Base-by-base conservation (phyloP, 2,888 invertebrate genomes). In the Linyphia triangularis region DNA sequence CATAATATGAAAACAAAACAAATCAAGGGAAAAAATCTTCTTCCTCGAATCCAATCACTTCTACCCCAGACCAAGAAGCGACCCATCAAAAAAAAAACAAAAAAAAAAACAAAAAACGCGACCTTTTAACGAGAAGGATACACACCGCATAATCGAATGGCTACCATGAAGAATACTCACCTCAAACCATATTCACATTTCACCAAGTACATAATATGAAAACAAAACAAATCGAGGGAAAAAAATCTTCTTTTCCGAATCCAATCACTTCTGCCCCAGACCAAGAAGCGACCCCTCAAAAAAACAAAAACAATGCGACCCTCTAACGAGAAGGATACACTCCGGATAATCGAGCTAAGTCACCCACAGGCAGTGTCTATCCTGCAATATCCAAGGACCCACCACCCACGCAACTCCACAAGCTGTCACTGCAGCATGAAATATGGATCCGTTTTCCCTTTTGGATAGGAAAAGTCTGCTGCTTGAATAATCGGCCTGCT, bases 401-500 rank as follows among this genome's bases (percentile, higher is more conserved):
- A 37, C 51, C 33, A 59, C 26, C 65, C 13, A 28, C 16, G 16
- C 30, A 61, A 40, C 33, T 73, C 43, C 40, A n/a, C 84, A 85
- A n/a, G 84, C 75, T 85, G 84, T 77, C 77, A 69, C 26, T 24
- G 59, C 9, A 26, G 43, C 77, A 85, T 85, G 84, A 85, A 85
- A 85, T 85, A 85, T 85, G 77, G 84, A 85, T 69, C 51, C 57
- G 43, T 72, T 51, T 63, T 57, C 65, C 75, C 51, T 51, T 51
- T 5, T 51, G 43, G 61, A 33, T 26, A 19, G 70, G 57, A 5
- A 22, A 82, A 43, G 82, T 67, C 51, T 59, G 84, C 67, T 67
- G 84, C 67, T 24, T 85, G 77, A 85, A 85, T 85, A 85, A 85
- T 77, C 84, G 69, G 75, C 37, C 33, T n/a, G 13, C 51, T 77